Conservation (phyloP, 2,797 vertebrate species). For the Gorsachius magnificus region DNA sequence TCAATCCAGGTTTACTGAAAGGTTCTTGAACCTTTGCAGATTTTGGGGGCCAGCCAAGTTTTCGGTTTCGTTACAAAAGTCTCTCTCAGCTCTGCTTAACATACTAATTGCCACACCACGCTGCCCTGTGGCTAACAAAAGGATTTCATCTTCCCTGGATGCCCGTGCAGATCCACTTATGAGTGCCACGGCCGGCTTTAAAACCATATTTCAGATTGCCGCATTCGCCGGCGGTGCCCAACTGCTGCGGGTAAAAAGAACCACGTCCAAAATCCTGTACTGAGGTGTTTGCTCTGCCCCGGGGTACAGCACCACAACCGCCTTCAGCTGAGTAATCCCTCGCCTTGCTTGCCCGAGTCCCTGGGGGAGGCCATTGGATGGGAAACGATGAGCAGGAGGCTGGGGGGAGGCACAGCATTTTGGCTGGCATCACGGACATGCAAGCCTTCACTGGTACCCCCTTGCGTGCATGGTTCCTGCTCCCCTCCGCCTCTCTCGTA, state of each 20-base stretch:
- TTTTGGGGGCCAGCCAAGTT: not conserved
- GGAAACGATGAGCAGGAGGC: not conserved
- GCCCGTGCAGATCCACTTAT: not conserved
- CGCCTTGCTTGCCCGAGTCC: rapidly evolving
- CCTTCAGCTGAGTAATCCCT: not conserved
- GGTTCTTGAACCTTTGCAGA: slow-evolving; percentile 10
- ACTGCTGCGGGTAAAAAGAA: not conserved
- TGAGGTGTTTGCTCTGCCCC: not conserved
- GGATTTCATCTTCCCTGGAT: not conserved
- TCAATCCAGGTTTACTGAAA: slow-evolving; percentile 26
- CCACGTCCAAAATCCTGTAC: rapidly evolving
- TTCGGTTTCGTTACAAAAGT: not conserved
- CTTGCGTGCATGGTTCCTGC: rapidly evolving
- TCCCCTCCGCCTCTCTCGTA: not conserved
- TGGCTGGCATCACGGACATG: not conserved
- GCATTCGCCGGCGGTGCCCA: not conserved
- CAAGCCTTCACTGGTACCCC: rapidly evolving
- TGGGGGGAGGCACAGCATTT: not conserved
- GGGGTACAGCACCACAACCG: rapidly evolving
- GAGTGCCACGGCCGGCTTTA: not conserved
- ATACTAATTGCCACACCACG: not conserved
- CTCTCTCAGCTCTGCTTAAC: slow-evolving; percentile 11
- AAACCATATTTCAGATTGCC: not conserved
- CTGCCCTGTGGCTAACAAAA: slow-evolving; percentile 9
- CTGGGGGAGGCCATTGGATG: rapidly evolving